Evolutionary conservation across 1,140 invertebrate species (phyloP), one percentile per base, ranked within the genome.

Genomic region (Oryctes rhinoceros): DNA sequence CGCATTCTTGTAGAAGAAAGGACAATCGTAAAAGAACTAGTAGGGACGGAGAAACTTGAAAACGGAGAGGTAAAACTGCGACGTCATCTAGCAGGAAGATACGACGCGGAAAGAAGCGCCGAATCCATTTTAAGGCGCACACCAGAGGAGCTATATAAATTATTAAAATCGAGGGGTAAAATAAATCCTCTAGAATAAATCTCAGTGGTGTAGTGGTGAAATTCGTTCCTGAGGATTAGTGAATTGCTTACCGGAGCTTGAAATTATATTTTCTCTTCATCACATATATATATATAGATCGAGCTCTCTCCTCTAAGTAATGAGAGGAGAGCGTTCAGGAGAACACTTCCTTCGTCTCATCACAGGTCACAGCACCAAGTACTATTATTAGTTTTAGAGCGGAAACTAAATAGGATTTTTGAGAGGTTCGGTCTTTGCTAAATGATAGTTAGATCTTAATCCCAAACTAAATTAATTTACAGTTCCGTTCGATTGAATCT

Each of bases 161-260:
- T 74, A 74, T 74, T 74, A 74, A 74, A 74, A 74, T 74, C 53
- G 53, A 59, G 53, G 53, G 53, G 13, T 74, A 74, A 74, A 74
- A 74, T 74, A 74, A 74, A 74, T 74, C 67, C 67, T 10, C 67
- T 35, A 39, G 37, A 39, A 35, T 35, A 74, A 74, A 24, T 74
- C 67, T 13, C 67, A 39, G 24, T 39, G 67, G 67, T 10, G 37
- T 74, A 74, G 67, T 74, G 67, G 67, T 39, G 67, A 74, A 74
- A 74, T 74, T 74, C 67, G 67, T 74, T 74, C 67, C n/a, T 74
- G 67, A 35, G 67, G 67, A 74, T 74, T 74, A 74, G 67, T 39
- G 30, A 74, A 74, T 74, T 74, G 67, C 67, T 74, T 74, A 74
- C 67, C 67, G 67, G 30, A 74, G 67, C 67, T 74, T 39, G 67